Evolutionary conservation across 2,888 invertebrate species (phyloP), one percentile per base, ranked within the genome.

Genomic region (Dasysyrphus albostriatus): DNA sequence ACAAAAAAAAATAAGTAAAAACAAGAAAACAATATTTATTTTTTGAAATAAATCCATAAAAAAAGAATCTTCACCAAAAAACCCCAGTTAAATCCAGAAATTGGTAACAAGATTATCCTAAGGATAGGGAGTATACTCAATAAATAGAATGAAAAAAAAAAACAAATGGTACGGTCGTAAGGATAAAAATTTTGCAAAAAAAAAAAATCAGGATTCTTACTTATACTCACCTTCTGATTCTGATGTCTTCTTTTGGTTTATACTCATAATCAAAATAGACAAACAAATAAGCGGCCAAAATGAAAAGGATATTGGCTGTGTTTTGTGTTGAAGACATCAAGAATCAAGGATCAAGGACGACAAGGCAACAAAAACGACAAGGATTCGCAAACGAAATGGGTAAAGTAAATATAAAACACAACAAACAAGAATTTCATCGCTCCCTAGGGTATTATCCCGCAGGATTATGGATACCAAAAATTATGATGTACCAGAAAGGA

Each of bases 281-380:
- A 81, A 76, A 85, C 76, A 85, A 77, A 85, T 74, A 87, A 78
- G 70, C 87, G 77, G 67, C 78, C 82, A 87, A 82, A 72, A 82
- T 87, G 78, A 79, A 82, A 83, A 87, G 87, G 87, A 87, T 82
- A 87, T 87, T 87, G 87, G 87, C 79, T 78, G 67, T 78, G 67
- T 78, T 84, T 73, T 77, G 67, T 77, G 67, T 73, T 54, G 24
- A 69, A 54, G 29, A 76, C 56, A 81, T 63, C 56, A 82, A 78
- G 85, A 76, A 77, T 73, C 72, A 74, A 34, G n/a, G 44, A 63
- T n/a, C 42, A 14, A 8, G 16, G 16, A 32, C 16, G 32, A n/a
- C 29, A 42, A 54, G 24, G n/a, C 12, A 51, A 14, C 59, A 59
- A 44, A 59, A 44, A 19, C 59, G 14, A 59, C 59, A 59, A 59